Evolutionary conservation across 2,888 invertebrate species (phyloP), one percentile per base, ranked within the genome.

Genomic region (Drosophila greeni): DNA sequence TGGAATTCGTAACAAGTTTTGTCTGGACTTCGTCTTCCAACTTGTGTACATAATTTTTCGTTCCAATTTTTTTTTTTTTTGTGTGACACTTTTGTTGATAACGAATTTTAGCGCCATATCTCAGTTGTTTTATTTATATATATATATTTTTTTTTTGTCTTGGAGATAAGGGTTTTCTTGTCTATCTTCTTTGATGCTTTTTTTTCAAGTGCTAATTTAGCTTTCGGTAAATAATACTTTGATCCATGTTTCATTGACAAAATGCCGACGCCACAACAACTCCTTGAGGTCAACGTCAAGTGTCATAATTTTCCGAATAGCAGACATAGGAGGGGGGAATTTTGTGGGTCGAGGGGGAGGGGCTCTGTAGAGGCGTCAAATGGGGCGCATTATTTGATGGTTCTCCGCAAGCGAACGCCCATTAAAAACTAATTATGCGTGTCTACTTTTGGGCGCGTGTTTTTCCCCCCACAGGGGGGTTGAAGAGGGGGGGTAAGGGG

Each of bases 401-500:
- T 11, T 36, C 26, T 8, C 51, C 16, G 49, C 74, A 61, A 24
- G 37, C 66, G 45, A 70, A 74, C 53, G 47, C 70, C 29, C 45
- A 64, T 67, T 60, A 60, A 73, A 73, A 76, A 74, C 68, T 70
- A 81, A 83, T 78, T 77, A 74, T 77, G 77, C 78, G 66, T 80
- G 59, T 72, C 73, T 76, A 73, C 60, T 69, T 68, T 60, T 34
- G 62, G 66, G 60, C 69, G 52, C 47, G 45, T 65, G 65, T 26
- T 33, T 7, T 8, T 11, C 33, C 8, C 7, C 3, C 11, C 5
- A n/a, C 6, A 16, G 9, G 42, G 42, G 11, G 23, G 16, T n/a
- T 4, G 16, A 9, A n/a, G n/a, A 16, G n/a, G 20, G n/a, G n/a
- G 33, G 40, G 20, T 20, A 3, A 20, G 14, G n/a, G n/a, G n/a